These are phyloP conservation scores for Onychorhynchus coronatus DNA, from an alignment of 2,113 vertebrate genomes.

Conservation along the genomic window DNA sequence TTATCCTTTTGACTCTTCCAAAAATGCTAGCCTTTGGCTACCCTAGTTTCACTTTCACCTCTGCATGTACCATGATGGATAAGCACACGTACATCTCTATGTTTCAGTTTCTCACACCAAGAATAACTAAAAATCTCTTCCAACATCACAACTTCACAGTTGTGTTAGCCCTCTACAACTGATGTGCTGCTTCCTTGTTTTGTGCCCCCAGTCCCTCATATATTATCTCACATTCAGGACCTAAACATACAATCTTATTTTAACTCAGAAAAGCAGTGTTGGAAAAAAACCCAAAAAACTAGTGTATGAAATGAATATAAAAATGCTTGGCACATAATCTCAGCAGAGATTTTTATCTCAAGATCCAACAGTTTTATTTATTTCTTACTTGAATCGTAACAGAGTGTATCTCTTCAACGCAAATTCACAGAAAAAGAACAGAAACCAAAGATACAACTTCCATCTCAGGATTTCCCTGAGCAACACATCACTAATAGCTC, in stretches of 20 bases:
- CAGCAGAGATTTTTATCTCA: not conserved
- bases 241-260: not conserved
- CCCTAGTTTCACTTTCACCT: not conserved
- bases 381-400: not conserved
- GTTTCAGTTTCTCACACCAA: not conserved
- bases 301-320: not conserved
- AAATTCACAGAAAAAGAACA: not conserved
- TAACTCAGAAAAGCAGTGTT: not conserved
- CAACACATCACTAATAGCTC: not conserved
- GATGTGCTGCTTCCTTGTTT: not conserved
- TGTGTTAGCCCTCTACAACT: not conserved
- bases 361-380: not conserved
- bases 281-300: not conserved
- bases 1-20: not conserved
- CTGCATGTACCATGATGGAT: not conserved
- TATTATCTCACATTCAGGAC: not conserved
- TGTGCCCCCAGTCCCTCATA: rapidly evolving
- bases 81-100: not conserved
- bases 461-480: not conserved
- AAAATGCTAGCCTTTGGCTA: not conserved
- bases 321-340: not conserved
- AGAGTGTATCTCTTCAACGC: not conserved
- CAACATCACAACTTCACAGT: not conserved
- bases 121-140: not conserved
- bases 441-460: not conserved